Conservation (phyloP, 2,797 vertebrate genomes). For the Pelochelys cantorii region DNA sequence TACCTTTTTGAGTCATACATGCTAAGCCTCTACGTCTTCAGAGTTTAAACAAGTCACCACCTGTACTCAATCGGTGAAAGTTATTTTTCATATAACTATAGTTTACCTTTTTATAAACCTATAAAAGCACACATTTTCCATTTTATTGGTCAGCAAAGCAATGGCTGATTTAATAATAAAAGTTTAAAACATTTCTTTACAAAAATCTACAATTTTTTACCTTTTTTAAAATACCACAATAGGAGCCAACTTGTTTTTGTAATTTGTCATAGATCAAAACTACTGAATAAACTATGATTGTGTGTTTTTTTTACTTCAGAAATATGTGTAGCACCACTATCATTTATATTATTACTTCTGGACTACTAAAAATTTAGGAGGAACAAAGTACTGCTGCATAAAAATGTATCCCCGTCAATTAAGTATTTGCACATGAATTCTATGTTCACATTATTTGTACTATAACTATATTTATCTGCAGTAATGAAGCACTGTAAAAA, state of each 20-base stretch:
- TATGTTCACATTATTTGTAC: conserved; percentile 49
- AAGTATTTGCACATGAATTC: conserved; percentile 70
- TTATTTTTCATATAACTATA: conserved; percentile 86
- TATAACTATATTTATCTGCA: conserved; percentile 52
- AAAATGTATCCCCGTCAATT: conserved; percentile 70
- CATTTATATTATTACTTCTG: conserved; percentile 61
- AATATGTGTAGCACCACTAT: conserved; percentile 47
- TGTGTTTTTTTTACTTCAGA: conserved; percentile 69
- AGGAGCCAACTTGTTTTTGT: conserved; percentile 63
- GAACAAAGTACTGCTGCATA: conserved; percentile 60
- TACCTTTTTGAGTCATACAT: conserved; percentile 94
- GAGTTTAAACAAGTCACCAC: conserved; percentile 87
- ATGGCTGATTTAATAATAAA: conserved; percentile 82
- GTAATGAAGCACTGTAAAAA: conserved; percentile 64
- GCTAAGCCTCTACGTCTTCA: conserved; percentile 86
- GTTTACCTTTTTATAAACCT: conserved; percentile 86
- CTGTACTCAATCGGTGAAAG: conserved; percentile 85
- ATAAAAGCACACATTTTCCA: conserved; percentile 86
- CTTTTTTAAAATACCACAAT: conserved; percentile 73
- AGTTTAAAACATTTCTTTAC: conserved; percentile 80
- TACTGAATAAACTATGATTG: conserved; percentile 66
- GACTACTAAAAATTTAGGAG: conserved; percentile 74
- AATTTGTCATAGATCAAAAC: conserved; percentile 60
- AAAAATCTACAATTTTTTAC: conserved; percentile 72
- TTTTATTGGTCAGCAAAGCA: conserved; percentile 85